phyloP scores from a whole-genome alignment of 2,888 invertebrate genomes.

The Pollenia amentaria region DNA sequence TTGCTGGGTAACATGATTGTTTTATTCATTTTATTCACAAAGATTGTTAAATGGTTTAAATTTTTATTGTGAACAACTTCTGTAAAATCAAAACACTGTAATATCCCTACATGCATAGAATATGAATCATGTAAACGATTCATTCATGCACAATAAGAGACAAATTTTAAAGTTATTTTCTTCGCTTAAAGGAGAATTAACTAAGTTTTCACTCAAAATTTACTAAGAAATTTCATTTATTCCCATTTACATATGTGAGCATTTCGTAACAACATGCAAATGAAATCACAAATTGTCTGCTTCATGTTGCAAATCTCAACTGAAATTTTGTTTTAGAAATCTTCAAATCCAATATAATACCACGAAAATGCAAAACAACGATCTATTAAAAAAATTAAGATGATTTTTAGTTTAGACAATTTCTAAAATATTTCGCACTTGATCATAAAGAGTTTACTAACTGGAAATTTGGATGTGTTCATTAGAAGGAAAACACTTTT shows the following conservation, averaged over 20 bases:
- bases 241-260: not conserved
- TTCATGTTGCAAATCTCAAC: slow-evolving; percentile 19
- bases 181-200: not conserved
- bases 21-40: too few species aligned
- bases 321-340: not conserved
- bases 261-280: not conserved
- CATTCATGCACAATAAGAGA: not conserved
- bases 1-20: too few species aligned
- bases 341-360: not conserved
- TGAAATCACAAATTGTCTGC: slow-evolving; percentile 44
- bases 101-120: not conserved
- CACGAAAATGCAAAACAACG: slow-evolving; percentile 26
- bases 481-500: too few species aligned
- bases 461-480: too few species aligned
- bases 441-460: too few species aligned
- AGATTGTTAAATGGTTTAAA: too few species aligned
- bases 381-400: slow-evolving; percentile 10
- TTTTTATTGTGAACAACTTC: not conserved
- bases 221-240: not conserved
- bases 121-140: not conserved
- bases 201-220: not conserved
- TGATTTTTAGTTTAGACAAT: not conserved
- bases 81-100: not conserved
- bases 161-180: not conserved
- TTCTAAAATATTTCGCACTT: too few species aligned